phyloP scores from a whole-genome alignment of 2,797 vertebrate genomes.

The Alfaro cultratus region DNA sequence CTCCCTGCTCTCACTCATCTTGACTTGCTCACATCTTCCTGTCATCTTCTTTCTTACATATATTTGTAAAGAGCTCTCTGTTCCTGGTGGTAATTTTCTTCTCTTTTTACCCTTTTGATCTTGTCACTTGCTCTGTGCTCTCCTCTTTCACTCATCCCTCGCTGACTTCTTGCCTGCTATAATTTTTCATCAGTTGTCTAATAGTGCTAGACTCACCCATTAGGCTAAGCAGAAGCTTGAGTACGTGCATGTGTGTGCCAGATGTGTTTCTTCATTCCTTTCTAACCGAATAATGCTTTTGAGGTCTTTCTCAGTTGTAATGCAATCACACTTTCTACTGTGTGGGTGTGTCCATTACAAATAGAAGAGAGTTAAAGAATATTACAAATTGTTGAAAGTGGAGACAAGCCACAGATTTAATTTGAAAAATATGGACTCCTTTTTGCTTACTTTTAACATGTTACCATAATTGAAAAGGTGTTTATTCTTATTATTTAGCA shows the following conservation, averaged over 20 bases:
- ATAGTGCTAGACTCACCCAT: constrained; percentile 62
- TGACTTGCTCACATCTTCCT: constrained; percentile 5
- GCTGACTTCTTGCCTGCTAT: constrained; percentile 32
- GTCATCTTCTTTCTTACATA: constrained; percentile 13
- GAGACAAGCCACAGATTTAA: background rate
- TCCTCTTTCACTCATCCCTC: background rate
- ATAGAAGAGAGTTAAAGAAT: background rate
- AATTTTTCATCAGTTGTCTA: constrained; percentile 63
- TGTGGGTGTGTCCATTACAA: background rate
- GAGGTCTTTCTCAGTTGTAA: background rate
- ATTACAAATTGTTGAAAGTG: background rate
- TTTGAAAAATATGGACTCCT: background rate
- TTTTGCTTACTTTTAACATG: background rate
- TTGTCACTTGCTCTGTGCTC: background rate
- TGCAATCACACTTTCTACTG: background rate
- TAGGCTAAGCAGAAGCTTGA: constrained; percentile 42
- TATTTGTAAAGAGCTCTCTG: constrained; percentile 16
- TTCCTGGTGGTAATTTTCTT: constrained; percentile 51
- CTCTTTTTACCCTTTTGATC: constrained; percentile 7
- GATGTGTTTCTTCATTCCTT: constrained; percentile 32
- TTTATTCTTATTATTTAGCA: background rate
- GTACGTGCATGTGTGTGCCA: constrained; percentile 10
- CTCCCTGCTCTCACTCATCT: constrained; percentile 5
- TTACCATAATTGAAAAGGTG: background rate
- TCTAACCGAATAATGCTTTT: constrained; percentile 27